Base-by-base conservation (phyloP, 2,113 vertebrate species). In the Rhinogobius similis region DNA sequence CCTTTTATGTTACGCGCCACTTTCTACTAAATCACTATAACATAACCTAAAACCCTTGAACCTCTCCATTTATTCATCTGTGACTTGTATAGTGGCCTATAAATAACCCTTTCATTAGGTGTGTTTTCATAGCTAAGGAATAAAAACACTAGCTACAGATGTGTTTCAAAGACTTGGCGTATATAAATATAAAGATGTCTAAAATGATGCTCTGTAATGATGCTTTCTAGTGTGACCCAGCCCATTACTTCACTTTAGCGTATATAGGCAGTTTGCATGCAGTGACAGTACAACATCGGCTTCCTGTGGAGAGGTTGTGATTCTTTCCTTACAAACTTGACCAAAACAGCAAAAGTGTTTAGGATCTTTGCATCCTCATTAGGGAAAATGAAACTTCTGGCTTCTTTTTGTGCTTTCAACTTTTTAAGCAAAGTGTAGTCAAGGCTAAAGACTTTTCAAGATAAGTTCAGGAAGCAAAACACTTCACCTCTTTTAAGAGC, bases 141-240 rank as follows among this genome's bases (percentile, higher is more conserved):
- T 72, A 65, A 80, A 68, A 74, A 14, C 44, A 23, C 18, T 29
- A 14, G 16, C 48, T 46, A 59, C 20, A 27, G 44, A 70, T 44
- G 12, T 61, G 55, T 80, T 77, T 80, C 55, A 68, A 77, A 68
- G 68, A 59, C 68, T 75, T 67, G 73, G 64, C 66, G 43, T 73
- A 71, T 32, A 41, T 43, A 63, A 43, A 20, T 36, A 61, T 61
- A 27, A 36, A 16, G 65, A 68, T 67, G 39, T 83, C 76, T 72
- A 67, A 76, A 46, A 58, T 72, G 26, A 32, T 66, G 72, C 68
- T 44, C 55, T 48, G 52, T 29, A 84, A 80, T 82, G 69, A 84
- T 84, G 74, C 63, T 75, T 80, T 72, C 72, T 56, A 78, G 24
- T 77, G 23, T 68, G 68, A 75, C 68, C 68, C 50, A 65, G 77